These are phyloP conservation scores for Tetranychus cinnabarinus DNA, from an alignment of 1,140 invertebrate genomes.

Conservation along the genomic window DNA sequence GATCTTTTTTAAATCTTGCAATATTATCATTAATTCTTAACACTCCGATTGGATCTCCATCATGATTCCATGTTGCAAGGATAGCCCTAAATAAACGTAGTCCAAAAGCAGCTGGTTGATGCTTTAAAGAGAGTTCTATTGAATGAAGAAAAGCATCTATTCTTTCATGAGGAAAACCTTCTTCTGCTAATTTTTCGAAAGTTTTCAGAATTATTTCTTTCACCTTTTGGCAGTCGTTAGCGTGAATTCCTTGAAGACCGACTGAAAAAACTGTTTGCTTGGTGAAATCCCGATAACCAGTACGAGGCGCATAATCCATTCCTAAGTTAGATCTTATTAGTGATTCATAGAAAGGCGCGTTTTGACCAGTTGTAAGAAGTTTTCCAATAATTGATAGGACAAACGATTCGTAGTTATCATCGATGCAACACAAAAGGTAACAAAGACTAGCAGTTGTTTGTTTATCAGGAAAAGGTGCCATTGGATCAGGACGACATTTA, in stretches of 20 bases:
- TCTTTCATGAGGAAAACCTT: conserved; percentile 52
- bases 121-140: conserved; percentile 59
- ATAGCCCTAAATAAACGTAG: conserved; percentile 48
- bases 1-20: conserved; percentile 25
- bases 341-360: conserved; percentile 67
- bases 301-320: conserved; percentile 41
- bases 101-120: conserved; percentile 67
- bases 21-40: conserved; percentile 49
- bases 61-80: conserved; percentile 63
- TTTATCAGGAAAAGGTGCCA: conserved; percentile 49
- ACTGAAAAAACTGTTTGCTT: conserved; percentile 60
- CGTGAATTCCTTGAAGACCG: conserved; percentile 53
- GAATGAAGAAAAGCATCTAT: conserved; percentile 64
- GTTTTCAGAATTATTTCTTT: conserved; percentile 46
- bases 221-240: conserved; percentile 43
- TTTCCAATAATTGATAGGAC: conserved; percentile 47
- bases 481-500: conserved; percentile 45
- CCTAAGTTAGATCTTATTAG: conserved; percentile 68
- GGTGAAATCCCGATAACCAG: conserved; percentile 40
- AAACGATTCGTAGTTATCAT: conserved; percentile 49
- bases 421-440: conserved; percentile 41
- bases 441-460: conserved; percentile 60
- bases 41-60: conserved; percentile 41
- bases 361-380: conserved; percentile 60
- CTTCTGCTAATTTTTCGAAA: conserved; percentile 31